A percentile compares a stretch with the other conserved stretches of the same genome.
phyloP scores from a whole-genome alignment of 2,797 vertebrate species.

The Capromys pilorides region DNA sequence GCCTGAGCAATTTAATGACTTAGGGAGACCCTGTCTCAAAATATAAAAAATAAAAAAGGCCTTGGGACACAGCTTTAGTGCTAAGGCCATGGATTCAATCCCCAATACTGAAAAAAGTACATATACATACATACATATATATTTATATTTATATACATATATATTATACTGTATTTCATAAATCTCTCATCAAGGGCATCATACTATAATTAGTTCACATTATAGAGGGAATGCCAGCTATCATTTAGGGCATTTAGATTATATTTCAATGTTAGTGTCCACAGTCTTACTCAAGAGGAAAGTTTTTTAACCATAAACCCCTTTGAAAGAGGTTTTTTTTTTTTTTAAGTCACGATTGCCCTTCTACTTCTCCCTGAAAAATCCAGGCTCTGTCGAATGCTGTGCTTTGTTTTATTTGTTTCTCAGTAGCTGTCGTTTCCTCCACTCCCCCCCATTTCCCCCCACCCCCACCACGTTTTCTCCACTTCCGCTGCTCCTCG shows the following conservation, averaged over 20 bases:
- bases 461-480: too few relatives aligned
- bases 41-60: neutral
- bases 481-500: constrained; percentile 59
- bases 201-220: neutral
- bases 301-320: constrained; percentile 29
- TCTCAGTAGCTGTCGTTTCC: constrained; percentile 74
- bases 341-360: constrained; percentile 13
- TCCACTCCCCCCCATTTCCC: neutral
- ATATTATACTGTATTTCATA: neutral
- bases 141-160: neutral
- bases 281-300: neutral
- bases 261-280: neutral
- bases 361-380: constrained; percentile 42
- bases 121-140: neutral
- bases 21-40: neutral
- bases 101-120: neutral
- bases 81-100: neutral
- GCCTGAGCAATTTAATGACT: neutral
- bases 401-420: constrained; percentile 89
- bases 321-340: neutral
- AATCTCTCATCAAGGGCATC: neutral
- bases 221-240: neutral
- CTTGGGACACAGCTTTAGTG: neutral
- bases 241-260: neutral
- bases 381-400: constrained; percentile 82